Conservation (phyloP, 2,113 vertebrate species). For the Ceratotherium simum region DNA sequence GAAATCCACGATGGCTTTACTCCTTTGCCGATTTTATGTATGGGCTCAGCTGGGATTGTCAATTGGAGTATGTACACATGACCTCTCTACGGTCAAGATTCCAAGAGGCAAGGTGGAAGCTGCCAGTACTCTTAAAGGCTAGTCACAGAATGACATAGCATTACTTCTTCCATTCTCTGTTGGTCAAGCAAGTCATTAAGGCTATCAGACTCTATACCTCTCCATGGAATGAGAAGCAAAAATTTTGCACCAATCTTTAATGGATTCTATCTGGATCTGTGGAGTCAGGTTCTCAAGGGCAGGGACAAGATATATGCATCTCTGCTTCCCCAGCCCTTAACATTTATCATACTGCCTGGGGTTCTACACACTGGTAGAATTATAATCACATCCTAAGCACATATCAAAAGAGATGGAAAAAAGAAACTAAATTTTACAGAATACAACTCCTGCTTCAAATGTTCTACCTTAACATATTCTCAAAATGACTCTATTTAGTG, state of each 20-base stretch:
- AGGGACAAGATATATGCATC: rapidly evolving
- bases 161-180: not conserved
- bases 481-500: not conserved
- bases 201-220: not conserved
- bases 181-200: not conserved
- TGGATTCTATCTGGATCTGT: not conserved
- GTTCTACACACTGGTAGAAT: not conserved
- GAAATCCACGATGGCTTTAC: not conserved
- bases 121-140: not conserved
- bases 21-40: not conserved
- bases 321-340: not conserved
- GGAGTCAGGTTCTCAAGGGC: not conserved
- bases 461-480: not conserved
- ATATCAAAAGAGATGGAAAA: conserved; percentile 6
- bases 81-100: not conserved
- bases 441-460: not conserved
- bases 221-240: not conserved
- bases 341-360: not conserved
- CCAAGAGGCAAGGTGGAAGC: not conserved
- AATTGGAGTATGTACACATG: no score
- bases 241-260: not conserved
- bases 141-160: not conserved
- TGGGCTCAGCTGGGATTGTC: not conserved
- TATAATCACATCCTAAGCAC: not conserved
- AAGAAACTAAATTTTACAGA: not conserved